Base-by-base conservation (phyloP, 1,140 invertebrate species). In the Archivesica marissinica region DNA sequence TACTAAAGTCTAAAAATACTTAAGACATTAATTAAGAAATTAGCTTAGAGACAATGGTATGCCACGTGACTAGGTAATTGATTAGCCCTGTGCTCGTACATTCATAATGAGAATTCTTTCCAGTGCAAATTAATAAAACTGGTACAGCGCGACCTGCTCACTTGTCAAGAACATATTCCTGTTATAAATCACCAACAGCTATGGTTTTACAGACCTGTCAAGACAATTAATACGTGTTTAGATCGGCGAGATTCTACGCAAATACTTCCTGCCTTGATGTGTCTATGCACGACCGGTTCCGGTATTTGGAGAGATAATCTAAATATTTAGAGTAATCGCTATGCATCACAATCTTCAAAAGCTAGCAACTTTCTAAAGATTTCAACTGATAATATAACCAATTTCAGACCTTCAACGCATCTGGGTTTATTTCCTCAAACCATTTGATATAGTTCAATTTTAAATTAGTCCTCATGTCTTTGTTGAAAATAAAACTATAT, bases 151-250 rank as follows among this genome's bases (percentile, higher is more conserved):
- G 54, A 59, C 54, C 54, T 59, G 6, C 54, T 59, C 23, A 59
- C 54, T 59, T 66, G 61, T 66, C 61, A 35, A 41, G 33, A 35
- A 41, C 4, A 9, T 2, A 41, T 70, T 25, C 15, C 23, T 39
- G 39, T 41, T 17, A 70, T 70, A 41, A 70, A 70, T 70, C 39
- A 70, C 28, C 15, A 39, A 44, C 39, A 38, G 23, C 6, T 23
- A 3, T 6, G 17, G 38, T 44, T 47, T 44, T 44, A 47, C 66
- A 70, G 66, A 70, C 4, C 1, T 70, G 66, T 47, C 66, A 70
- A 44, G 38, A 70, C 25, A 70, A 70, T 70, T 70, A 70, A 70
- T 70, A 41, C 39, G 39, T 70, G 35, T 70, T 59, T 59, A 15
- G 3, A 28, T 2, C 54, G 33, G 9, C 9, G 39, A 44, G 17